Conservation (phyloP, 2,797 vertebrate genomes). For the Pristis pectinata region DNA sequence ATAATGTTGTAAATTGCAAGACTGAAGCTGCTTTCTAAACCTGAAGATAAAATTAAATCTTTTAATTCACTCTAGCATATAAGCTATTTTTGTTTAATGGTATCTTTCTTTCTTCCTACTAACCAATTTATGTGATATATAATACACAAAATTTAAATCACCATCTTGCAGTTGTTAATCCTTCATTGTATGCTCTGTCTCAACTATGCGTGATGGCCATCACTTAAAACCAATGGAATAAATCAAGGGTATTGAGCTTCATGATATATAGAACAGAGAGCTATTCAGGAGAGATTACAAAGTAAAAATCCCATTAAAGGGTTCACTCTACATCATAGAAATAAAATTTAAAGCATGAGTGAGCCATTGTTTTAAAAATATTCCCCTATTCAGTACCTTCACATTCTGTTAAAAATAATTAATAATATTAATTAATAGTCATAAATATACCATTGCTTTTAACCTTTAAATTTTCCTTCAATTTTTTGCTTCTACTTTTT, state of each 20-base stretch:
- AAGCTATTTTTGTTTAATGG: background rate
- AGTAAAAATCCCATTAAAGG: background rate
- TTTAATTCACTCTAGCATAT: background rate
- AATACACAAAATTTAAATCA: background rate
- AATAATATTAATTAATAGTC: too few species aligned
- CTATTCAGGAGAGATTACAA: background rate
- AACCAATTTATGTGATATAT: background rate
- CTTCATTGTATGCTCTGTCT: background rate
- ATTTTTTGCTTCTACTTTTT: background rate
- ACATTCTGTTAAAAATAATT: background rate
- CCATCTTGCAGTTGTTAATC: background rate
- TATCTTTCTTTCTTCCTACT: background rate
- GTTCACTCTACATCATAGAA: background rate
- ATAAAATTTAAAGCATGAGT: background rate
- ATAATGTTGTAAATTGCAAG: background rate
- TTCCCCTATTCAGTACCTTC: background rate
- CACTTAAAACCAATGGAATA: background rate
- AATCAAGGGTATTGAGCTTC: background rate
- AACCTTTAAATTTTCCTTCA: background rate
- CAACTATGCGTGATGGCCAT: background rate
- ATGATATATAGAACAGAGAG: background rate
- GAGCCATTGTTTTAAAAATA: background rate
- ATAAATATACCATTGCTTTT: background rate
- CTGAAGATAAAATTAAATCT: background rate
- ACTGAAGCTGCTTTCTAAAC: background rate